Percentiles rank a stretch among this genome's conserved stretches.
These are phyloP conservation scores for Parus major DNA, from an alignment of 2,113 vertebrate genomes.

Conservation along the genomic window DNA sequence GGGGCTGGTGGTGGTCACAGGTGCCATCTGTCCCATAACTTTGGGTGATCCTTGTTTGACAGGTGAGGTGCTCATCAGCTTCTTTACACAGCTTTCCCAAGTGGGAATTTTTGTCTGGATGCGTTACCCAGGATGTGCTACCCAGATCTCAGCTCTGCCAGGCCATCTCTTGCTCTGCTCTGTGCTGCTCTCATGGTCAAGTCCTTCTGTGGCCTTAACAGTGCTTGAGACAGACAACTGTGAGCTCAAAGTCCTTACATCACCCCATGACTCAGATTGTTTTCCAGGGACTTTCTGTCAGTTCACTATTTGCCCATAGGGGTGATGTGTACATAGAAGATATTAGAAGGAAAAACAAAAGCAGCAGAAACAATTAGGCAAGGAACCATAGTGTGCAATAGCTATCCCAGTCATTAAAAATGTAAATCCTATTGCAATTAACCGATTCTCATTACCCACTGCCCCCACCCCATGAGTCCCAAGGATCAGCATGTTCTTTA, in stretches of 20 bases:
- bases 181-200: neutral
- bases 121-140: accelerated
- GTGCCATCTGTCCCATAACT: neutral
- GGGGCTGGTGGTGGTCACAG: neutral
- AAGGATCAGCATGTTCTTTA: neutral
- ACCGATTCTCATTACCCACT: neutral
- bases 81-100: accelerated
- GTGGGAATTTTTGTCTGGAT: neutral
- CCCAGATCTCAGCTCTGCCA: neutral
- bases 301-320: neutral
- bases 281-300: neutral
- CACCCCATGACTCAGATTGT: accelerated
- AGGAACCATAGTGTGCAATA: accelerated
- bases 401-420: neutral
- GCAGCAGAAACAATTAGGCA: neutral
- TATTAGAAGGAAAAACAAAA: neutral
- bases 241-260: neutral
- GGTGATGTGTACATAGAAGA: accelerated
- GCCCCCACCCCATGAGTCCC: accelerated
- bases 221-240: neutral
- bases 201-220: neutral
- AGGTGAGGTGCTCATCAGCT: neutral
- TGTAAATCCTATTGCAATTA: neutral
- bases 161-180: neutral
- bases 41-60: neutral